Evolutionary conservation across 2,888 invertebrate genomes (phyloP).

Genomic region (Calliopum simillimum): DNA sequence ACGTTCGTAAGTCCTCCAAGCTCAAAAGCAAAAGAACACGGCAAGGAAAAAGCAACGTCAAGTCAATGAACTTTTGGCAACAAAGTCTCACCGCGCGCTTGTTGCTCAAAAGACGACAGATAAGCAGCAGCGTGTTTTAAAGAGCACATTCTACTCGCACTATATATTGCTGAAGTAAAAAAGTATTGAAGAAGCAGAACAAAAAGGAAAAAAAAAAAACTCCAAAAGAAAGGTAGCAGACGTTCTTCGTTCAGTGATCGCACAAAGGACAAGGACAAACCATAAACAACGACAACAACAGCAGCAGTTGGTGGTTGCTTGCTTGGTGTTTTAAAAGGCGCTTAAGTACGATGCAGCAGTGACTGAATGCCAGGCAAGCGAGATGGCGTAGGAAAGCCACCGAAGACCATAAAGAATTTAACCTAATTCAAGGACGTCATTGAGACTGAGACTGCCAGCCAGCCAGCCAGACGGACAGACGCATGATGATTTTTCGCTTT

Average conservation of each 20-base stretch:
- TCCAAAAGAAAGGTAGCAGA: slow-evolving; percentile 27
- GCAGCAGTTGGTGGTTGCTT: too few relatives aligned
- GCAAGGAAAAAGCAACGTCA: not conserved
- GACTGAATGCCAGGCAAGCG: slow-evolving; percentile 7
- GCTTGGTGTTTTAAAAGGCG: too few relatives aligned
- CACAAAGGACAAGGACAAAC: slow-evolving; percentile 19
- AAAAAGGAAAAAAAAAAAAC: not conserved
- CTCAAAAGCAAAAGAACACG: not conserved
- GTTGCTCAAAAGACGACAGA: not conserved
- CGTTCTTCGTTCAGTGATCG: slow-evolving; percentile 18
- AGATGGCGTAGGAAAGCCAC: slow-evolving; percentile 43
- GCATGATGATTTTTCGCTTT: too few relatives aligned
- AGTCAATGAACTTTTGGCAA: slow-evolving; percentile 26
- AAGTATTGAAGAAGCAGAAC: not conserved
- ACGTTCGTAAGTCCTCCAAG: not conserved
- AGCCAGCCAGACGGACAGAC: not conserved
- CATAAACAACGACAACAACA: not conserved
- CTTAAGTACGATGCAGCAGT: not conserved
- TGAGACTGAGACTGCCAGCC: slow-evolving; percentile 55
- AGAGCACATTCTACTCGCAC: too few relatives aligned
- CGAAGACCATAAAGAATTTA: slow-evolving; percentile 49
- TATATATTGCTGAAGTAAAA: not conserved
- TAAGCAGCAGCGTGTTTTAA: slow-evolving; percentile 9
- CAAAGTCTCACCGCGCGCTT: slow-evolving; percentile 2
- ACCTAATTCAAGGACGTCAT: slow-evolving; percentile 65